These are phyloP conservation scores for Cerastoderma edule DNA, from an alignment of 2,888 invertebrate species.

Conservation along the genomic window DNA sequence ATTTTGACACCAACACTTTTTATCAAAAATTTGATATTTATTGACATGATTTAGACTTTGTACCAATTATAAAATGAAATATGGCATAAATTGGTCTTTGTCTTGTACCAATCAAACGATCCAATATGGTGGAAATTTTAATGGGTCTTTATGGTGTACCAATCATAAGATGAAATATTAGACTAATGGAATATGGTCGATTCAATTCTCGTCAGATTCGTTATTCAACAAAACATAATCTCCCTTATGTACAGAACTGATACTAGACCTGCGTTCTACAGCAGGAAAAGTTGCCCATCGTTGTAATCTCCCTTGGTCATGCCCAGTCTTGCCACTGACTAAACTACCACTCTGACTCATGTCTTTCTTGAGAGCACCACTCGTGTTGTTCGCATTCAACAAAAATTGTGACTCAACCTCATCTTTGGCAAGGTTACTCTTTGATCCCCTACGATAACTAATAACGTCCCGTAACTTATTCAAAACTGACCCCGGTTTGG, in stretches of 20 bases:
- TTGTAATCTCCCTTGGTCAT: background rate
- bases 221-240: constrained; percentile 9
- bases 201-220: constrained; percentile 2
- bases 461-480: constrained; percentile 15
- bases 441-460: background rate
- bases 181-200: background rate
- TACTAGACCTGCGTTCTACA: background rate
- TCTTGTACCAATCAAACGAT: too few relatives aligned
- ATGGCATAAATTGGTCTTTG: too few relatives aligned
- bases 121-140: background rate
- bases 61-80: too few relatives aligned
- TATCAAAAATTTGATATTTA: too few relatives aligned
- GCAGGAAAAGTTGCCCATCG: background rate
- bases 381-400: background rate
- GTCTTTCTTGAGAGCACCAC: background rate
- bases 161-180: background rate
- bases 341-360: constrained; percentile 3
- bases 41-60: too few relatives aligned
- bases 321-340: background rate
- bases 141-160: too few relatives aligned
- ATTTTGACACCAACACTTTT: too few relatives aligned
- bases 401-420: too few relatives aligned
- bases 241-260: constrained; percentile 1
- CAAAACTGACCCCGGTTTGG: background rate
- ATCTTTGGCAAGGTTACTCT: background rate